These are phyloP conservation scores for Cephus cinctus DNA, from an alignment of 1,140 invertebrate species.

Conservation along the genomic window DNA sequence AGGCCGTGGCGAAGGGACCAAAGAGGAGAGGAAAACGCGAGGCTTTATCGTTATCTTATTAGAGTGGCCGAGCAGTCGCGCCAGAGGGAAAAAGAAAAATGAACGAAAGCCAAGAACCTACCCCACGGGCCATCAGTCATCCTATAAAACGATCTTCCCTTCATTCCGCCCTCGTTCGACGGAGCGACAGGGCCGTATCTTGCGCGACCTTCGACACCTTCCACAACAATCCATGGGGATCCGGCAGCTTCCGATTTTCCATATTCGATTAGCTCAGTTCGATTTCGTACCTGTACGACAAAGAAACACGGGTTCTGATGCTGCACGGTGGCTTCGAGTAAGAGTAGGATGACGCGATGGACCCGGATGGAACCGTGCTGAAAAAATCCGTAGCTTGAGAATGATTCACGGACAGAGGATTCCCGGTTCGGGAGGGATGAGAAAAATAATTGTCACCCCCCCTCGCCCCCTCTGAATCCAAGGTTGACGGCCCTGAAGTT, in stretches of 20 bases:
- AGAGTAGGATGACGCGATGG: neutral
- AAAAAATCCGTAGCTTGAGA: no score
- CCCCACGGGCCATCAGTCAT: slow-evolving; percentile 45
- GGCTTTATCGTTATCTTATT: slow-evolving; percentile 31
- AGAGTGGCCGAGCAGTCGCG: slow-evolving; percentile 10
- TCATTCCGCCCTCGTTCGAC: neutral
- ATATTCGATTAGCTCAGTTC: neutral
- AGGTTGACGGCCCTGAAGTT: slow-evolving; percentile 14
- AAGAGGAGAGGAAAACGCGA: no score
- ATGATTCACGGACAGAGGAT: no score
- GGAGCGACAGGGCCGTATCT: neutral
- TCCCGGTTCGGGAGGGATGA: no score
- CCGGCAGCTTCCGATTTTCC: neutral
- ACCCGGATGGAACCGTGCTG: no score
- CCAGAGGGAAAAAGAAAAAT: slow-evolving; percentile 33
- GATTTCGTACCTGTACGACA: neutral
- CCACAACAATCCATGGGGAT: neutral
- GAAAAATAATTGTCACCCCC: no score
- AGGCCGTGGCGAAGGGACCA: no score
- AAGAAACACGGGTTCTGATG: neutral
- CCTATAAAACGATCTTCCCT: slow-evolving; percentile 12
- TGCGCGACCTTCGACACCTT: neutral
- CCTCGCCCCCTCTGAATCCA: slow-evolving; percentile 13
- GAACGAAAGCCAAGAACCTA: slow-evolving; percentile 43
- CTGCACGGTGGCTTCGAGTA: neutral